phyloP scores from a whole-genome alignment of 2,888 invertebrate genomes.

The Epinotia demarniana region DNA sequence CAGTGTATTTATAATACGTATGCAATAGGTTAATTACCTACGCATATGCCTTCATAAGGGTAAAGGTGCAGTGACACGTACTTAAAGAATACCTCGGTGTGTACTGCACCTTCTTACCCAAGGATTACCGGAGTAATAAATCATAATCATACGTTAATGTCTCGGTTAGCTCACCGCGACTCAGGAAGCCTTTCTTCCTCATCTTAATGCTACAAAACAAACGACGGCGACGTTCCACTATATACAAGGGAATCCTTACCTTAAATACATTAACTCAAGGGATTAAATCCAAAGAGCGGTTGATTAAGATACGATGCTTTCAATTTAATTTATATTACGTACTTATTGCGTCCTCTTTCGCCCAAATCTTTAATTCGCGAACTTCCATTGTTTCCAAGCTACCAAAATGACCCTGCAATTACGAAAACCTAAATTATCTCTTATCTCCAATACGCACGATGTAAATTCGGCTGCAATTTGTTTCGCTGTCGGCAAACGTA shows the following conservation, averaged over 20 bases:
- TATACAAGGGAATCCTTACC: background rate
- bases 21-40: slow-evolving; percentile 5
- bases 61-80: slow-evolving; percentile 23
- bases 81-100: slow-evolving; percentile 1
- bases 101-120: slow-evolving; percentile 23
- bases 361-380: slow-evolving; percentile 21
- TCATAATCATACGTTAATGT: slow-evolving; percentile 32
- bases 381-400: slow-evolving; percentile 34
- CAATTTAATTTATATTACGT: background rate
- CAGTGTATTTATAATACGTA: background rate
- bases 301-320: background rate
- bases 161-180: background rate
- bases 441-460: slow-evolving; percentile 45
- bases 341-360: slow-evolving; percentile 10
- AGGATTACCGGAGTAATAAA: slow-evolving; percentile 39
- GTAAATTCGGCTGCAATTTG: slow-evolving; percentile 26
- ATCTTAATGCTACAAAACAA: slow-evolving; percentile 14
- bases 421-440: slow-evolving; percentile 20
- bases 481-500: slow-evolving; percentile 51
- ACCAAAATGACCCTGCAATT: slow-evolving; percentile 23
- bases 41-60: background rate
- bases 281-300: background rate
- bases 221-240: background rate
- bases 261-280: background rate
- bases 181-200: slow-evolving; percentile 26